Conservation (phyloP, 2,797 vertebrate genomes). For the Gymnothorax javanicus region DNA sequence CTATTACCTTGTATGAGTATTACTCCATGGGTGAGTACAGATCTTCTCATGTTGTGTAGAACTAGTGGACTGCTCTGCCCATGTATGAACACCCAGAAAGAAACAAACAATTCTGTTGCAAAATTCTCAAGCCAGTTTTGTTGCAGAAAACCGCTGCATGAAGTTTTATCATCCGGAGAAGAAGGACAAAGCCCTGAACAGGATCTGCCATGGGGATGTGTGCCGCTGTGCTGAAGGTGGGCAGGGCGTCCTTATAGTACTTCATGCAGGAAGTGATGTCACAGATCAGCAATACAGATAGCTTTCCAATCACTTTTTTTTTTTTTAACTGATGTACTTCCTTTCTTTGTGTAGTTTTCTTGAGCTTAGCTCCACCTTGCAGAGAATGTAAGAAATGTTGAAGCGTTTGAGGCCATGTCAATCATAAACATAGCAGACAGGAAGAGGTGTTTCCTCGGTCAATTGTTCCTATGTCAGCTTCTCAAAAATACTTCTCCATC, state of each 20-base stretch:
- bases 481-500: no score
- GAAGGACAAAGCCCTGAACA: conserved; percentile 62
- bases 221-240: conserved; percentile 84
- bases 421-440: no score
- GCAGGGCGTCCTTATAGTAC: conserved; percentile 54
- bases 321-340: no score
- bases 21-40: conserved; percentile 62
- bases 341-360: no score
- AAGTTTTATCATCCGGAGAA: conserved; percentile 78
- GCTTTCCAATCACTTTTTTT: no score
- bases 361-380: no score
- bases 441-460: no score
- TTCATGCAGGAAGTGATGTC: neutral
- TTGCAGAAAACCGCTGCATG: conserved; percentile 65
- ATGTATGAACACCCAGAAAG: neutral
- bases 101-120: neutral
- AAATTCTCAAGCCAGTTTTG: neutral
- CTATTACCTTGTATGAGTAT: conserved; percentile 78
- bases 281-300: no score
- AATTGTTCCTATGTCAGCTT: no score
- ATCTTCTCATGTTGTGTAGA: neutral
- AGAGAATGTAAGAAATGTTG: no score
- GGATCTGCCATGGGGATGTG: conserved; percentile 64
- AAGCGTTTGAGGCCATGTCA: no score
- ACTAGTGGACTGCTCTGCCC: no score